Conservation (phyloP, 2,113 vertebrate genomes). For the Pelusios castaneus region DNA sequence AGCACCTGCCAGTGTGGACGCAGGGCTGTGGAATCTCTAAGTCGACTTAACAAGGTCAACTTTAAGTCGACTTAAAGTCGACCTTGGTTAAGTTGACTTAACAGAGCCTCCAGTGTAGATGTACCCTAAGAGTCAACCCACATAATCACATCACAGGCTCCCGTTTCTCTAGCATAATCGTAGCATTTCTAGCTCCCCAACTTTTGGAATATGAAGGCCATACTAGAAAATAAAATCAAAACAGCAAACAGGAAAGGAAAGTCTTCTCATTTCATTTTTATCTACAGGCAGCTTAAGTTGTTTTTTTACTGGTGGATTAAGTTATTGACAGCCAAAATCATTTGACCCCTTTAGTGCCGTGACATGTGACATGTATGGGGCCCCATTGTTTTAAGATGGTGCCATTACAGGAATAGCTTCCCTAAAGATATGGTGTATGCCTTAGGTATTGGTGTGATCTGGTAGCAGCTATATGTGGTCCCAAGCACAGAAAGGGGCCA, state of each 20-base stretch:
- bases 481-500: neutral
- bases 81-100: no score
- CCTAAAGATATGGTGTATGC: neutral
- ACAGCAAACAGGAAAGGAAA: neutral
- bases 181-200: neutral
- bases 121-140: neutral
- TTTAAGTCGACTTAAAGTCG: no score
- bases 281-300: neutral
- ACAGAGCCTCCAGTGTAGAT: no score
- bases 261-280: neutral
- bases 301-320: neutral
- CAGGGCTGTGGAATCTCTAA: no score
- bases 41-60: no score
- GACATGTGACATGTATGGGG: neutral
- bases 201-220: neutral
- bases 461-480: neutral
- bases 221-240: neutral
- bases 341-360: neutral
- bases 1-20: no score
- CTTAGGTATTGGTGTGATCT: neutral
- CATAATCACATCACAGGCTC: neutral
- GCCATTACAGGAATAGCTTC: neutral
- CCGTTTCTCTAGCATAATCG: accelerated
- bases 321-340: neutral
- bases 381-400: neutral